Evolutionary conservation across 2,113 vertebrate genomes (phyloP).

Genomic region (Asarcornis scutulata): DNA sequence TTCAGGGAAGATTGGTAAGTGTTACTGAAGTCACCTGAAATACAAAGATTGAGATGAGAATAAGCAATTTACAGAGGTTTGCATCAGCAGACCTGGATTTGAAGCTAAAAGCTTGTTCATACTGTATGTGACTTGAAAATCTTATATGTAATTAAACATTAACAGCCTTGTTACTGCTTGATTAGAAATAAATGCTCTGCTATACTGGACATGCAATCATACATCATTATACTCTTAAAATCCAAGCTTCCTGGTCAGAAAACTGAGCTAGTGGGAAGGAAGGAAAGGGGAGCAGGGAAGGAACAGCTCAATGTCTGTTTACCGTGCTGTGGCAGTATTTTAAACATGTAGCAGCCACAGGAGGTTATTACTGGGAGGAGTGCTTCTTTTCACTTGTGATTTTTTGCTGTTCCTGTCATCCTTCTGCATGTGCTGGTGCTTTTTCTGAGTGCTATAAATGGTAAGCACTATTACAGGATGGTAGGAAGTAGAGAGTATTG

Average conservation of each 20-base stretch:
- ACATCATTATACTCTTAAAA: neutral
- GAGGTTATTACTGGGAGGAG: neutral
- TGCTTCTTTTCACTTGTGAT: neutral
- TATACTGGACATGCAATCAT: neutral
- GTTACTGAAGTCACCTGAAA: neutral
- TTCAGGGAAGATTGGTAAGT: neutral
- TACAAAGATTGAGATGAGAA: fast-evolving
- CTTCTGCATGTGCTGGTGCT: neutral
- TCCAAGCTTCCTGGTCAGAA: neutral
- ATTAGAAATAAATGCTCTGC: neutral
- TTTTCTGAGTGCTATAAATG: neutral
- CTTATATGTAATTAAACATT: neutral
- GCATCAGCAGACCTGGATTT: neutral
- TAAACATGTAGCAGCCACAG: neutral
- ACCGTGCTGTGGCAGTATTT: neutral
- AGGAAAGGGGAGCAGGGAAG: neutral
- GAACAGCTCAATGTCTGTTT: neutral
- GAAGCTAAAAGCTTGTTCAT: neutral
- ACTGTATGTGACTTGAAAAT: neutral
- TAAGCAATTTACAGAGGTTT: neutral
- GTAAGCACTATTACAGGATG: neutral
- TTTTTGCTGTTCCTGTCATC: neutral
- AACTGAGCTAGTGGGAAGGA: neutral
- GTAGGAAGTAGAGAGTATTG: neutral
- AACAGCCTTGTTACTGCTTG: neutral